Percentiles rank a stretch among this genome's conserved stretches.
Evolutionary conservation across 2,888 invertebrate species (phyloP).

Genomic region (Thereva nobilitata): DNA sequence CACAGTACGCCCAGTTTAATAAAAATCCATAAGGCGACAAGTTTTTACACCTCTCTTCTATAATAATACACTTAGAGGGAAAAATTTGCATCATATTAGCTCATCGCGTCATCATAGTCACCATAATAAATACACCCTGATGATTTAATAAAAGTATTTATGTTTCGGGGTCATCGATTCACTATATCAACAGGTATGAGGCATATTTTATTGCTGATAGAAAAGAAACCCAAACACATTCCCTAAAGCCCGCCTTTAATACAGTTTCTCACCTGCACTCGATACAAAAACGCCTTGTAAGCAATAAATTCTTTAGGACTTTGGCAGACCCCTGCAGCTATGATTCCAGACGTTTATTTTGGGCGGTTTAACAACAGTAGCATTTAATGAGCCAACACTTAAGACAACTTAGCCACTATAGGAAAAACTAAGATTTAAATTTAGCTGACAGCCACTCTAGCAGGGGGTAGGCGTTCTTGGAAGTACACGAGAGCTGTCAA

Average conservation of each 20-base stretch:
- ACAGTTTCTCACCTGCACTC: too few species aligned
- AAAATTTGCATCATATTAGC: constrained; percentile 6
- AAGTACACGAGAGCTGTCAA: neutral
- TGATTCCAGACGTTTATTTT: constrained; percentile 24
- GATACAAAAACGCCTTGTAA: neutral
- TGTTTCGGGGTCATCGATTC: constrained; percentile 27
- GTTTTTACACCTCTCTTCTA: too few species aligned
- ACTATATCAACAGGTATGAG: constrained; percentile 22
- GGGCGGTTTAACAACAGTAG: neutral
- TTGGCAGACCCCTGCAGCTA: constrained; percentile 2
- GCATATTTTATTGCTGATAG: neutral
- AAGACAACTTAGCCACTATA: constrained; percentile 11
- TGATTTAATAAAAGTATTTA: constrained; percentile 26
- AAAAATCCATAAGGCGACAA: too few species aligned
- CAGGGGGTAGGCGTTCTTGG: constrained; percentile 18
- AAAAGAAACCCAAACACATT: neutral
- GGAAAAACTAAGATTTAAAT: constrained; percentile 10
- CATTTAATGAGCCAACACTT: neutral
- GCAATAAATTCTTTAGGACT: neutral
- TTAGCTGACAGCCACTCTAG: constrained; percentile 19
- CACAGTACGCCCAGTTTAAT: too few species aligned
- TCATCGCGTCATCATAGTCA: constrained; percentile 20
- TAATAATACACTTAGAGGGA: too few species aligned
- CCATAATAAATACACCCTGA: constrained; percentile 19
- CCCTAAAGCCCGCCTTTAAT: too few species aligned